Base-by-base conservation (phyloP, 2,888 invertebrate species). In the Machimus rusticus region DNA sequence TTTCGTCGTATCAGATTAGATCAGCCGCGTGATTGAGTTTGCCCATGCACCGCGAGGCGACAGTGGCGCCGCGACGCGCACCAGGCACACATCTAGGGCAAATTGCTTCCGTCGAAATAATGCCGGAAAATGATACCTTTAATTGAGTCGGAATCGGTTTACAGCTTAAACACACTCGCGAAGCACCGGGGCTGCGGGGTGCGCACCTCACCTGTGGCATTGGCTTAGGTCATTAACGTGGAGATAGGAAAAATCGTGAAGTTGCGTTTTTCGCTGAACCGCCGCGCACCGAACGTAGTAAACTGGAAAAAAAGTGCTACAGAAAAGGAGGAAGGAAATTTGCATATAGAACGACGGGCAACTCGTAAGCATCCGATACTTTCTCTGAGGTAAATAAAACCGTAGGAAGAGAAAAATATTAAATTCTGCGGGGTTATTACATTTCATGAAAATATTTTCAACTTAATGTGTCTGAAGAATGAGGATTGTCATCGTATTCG, bases 61-160 rank as follows among this genome's bases (percentile, higher is more conserved):
- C 16, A 6, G 46, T 51, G 16, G 81, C 34, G 14, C 8, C 23
- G 5, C 28, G 19, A 12, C 19, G 5, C 43, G 14, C 9, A 28
- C 23, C 37, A 39, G 23, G 23, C n/a, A 43, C 19, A 55, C 16
- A 23, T 51, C 55, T 31, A 81, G 31, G 57, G 66, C 84, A 84
- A 37, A 66, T 84, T 84, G 39, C 66, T 84, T 34, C 66, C 39
- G 66, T 39, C 23, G 16, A 66, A 57, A 82, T 57, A 79, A 82
- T 57, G 34, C 34, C 23, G 16, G 34, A 23, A 86, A 74, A 28
- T 28, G 76, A 86, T 74, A 74, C 46, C 31, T 86, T 86, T 74
- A 86, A 86, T 86, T 86, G 46, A 46, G 74, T 74, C 43, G 57
- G 31, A 86, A 86, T 76, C 74, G 46, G 51, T 86, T 74, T 46